Conservation (phyloP, 2,888 invertebrate genomes). For the Rhodophaea formosa region DNA sequence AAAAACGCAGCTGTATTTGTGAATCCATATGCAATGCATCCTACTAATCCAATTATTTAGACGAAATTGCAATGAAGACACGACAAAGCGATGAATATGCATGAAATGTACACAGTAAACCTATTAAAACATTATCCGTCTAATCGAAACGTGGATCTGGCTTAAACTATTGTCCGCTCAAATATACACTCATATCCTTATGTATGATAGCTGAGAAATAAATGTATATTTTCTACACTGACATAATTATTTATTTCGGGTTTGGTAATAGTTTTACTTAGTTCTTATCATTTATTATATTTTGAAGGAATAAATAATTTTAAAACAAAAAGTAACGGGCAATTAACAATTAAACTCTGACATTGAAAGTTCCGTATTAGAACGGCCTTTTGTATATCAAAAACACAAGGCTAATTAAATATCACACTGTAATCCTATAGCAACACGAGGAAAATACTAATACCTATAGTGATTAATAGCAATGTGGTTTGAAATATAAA, state of each 20-base stretch:
- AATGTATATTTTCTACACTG: too few relatives aligned
- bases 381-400: background rate
- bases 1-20: conserved; percentile 26
- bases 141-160: too few relatives aligned
- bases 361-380: background rate
- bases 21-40: conserved; percentile 14
- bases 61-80: background rate
- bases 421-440: background rate
- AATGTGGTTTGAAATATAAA: conserved; percentile 11
- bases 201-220: too few relatives aligned
- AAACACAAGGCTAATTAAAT: background rate
- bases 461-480: conserved; percentile 1
- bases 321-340: background rate
- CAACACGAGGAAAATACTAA: background rate
- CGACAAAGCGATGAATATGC: background rate
- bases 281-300: too few relatives aligned
- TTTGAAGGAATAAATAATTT: too few relatives aligned
- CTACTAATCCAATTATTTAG: background rate
- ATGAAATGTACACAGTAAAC: background rate
- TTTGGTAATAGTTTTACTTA: too few relatives aligned
- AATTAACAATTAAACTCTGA: background rate
- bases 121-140: too few relatives aligned
- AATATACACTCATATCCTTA: too few relatives aligned
- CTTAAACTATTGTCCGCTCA: too few relatives aligned
- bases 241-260: too few relatives aligned